Percentiles rank a stretch among this genome's conserved stretches.
Evolutionary conservation across 2,888 invertebrate genomes (phyloP).

Genomic region (Eurytoma californica): DNA sequence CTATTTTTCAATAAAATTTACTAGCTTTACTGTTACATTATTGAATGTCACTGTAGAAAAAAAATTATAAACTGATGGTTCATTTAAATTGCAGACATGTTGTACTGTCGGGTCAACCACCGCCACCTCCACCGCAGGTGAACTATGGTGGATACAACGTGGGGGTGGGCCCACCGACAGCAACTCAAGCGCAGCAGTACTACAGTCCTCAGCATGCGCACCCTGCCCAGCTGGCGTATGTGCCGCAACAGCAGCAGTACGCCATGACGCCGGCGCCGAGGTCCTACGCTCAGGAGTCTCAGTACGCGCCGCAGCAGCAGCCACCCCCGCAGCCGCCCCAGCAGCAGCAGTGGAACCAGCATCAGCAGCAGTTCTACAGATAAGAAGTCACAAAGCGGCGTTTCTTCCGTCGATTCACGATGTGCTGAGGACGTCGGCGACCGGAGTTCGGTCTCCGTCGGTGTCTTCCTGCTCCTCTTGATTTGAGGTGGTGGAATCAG

Average conservation of each 20-base stretch:
- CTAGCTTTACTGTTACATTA: no score
- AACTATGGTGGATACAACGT: slow-evolving; percentile 71
- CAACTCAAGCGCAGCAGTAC: slow-evolving; percentile 71
- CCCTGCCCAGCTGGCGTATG: slow-evolving; percentile 70
- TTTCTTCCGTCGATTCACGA: no score
- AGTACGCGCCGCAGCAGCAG: slow-evolving; percentile 72
- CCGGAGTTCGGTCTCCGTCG: no score
- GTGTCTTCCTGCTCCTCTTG: no score
- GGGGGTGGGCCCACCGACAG: slow-evolving; percentile 56
- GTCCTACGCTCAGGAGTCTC: slow-evolving; percentile 71
- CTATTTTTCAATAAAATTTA: no score
- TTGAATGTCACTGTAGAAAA: no score
- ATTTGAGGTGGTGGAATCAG: no score
- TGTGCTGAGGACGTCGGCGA: no score
- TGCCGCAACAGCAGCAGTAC: slow-evolving; percentile 72
- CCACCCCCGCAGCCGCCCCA: slow-evolving; percentile 67
- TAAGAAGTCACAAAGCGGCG: slow-evolving; percentile 64
- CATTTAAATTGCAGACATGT: slow-evolving; percentile 40
- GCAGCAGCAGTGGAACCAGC: slow-evolving; percentile 70
- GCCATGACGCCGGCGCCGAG: slow-evolving; percentile 68
- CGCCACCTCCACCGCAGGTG: slow-evolving; percentile 70
- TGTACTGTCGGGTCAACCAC: slow-evolving; percentile 59
- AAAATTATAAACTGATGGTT: not conserved
- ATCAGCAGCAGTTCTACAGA: slow-evolving; percentile 82
- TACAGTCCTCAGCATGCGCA: slow-evolving; percentile 68